These are phyloP conservation scores for Xestobium rufovillosum DNA, from an alignment of 2,888 invertebrate species.

Conservation along the genomic window DNA sequence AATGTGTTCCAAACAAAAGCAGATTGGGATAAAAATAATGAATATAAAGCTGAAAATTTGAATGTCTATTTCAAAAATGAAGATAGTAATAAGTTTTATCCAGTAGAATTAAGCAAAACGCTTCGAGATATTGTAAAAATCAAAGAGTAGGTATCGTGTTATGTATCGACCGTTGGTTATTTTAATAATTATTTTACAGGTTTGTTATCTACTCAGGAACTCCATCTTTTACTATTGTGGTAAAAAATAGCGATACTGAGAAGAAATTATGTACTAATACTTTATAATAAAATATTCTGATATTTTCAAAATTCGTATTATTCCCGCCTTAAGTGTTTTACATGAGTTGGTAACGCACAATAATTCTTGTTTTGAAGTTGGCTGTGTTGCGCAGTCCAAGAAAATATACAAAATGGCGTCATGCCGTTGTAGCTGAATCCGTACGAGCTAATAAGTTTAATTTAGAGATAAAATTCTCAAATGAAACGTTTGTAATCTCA, in stretches of 20 bases:
- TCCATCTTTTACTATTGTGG: conserved; percentile 57
- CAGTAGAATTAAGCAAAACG: conserved; percentile 49
- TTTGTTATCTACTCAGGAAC: conserved; percentile 58
- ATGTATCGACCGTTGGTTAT: conserved; percentile 7
- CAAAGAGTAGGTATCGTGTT: conserved; percentile 44
- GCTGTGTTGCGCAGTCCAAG: background rate
- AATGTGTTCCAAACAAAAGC: conserved; percentile 62
- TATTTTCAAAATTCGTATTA: too few relatives aligned
- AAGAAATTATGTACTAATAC: conserved; percentile 42
- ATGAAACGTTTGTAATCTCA: conserved; percentile 22
- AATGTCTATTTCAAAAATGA: conserved; percentile 69
- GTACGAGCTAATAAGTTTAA: too few relatives aligned
- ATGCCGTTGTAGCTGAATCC: conserved; percentile 32
- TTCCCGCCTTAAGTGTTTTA: conserved; percentile 8
- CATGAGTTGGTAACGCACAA: conserved; percentile 1
- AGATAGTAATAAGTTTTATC: conserved; percentile 51
- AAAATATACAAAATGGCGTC: conserved; percentile 37
- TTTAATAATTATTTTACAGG: conserved; percentile 36
- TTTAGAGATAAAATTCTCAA: too few relatives aligned
- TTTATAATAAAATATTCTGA: too few relatives aligned
- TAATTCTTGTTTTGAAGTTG: too few relatives aligned
- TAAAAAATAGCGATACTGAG: conserved; percentile 51
- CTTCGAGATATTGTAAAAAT: conserved; percentile 53
- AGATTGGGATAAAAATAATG: conserved; percentile 61
- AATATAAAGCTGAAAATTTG: conserved; percentile 54